Conservation (phyloP, 2,888 invertebrate genomes). For the Hymenopus coronatus region DNA sequence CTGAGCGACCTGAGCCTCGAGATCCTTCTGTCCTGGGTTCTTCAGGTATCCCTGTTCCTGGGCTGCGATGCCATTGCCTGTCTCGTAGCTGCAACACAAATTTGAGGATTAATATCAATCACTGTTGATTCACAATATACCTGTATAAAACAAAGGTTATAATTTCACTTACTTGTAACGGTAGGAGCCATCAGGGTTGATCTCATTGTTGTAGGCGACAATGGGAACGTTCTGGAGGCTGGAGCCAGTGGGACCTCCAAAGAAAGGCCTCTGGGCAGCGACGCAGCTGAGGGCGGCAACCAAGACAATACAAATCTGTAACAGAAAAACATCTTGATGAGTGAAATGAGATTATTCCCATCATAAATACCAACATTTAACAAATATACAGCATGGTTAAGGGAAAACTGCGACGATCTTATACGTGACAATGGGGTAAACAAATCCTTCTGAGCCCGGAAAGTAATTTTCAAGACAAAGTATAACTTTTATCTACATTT, state of each 20-base stretch:
- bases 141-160: background rate
- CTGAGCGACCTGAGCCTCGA: conserved; percentile 35
- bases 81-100: conserved; percentile 50
- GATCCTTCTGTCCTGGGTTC: conserved; percentile 49
- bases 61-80: conserved; percentile 57
- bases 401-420: no score
- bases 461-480: no score
- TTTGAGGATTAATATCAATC: background rate
- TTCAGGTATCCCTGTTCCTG: conserved; percentile 59
- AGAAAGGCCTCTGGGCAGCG: background rate
- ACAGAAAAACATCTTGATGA: background rate
- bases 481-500: no score
- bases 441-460: no score
- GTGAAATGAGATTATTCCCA: no score
- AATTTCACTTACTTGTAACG: conserved; percentile 48
- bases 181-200: conserved; percentile 54
- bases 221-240: conserved; percentile 51
- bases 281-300: background rate
- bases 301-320: background rate
- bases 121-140: background rate
- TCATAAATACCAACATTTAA: no score
- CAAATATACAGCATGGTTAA: no score
- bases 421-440: no score
- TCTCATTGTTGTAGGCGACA: conserved; percentile 58
- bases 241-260: background rate